Conservation (phyloP, 37 sponge, comb jelly and placozoan genomes). For the Halichondria panicea region DNA sequence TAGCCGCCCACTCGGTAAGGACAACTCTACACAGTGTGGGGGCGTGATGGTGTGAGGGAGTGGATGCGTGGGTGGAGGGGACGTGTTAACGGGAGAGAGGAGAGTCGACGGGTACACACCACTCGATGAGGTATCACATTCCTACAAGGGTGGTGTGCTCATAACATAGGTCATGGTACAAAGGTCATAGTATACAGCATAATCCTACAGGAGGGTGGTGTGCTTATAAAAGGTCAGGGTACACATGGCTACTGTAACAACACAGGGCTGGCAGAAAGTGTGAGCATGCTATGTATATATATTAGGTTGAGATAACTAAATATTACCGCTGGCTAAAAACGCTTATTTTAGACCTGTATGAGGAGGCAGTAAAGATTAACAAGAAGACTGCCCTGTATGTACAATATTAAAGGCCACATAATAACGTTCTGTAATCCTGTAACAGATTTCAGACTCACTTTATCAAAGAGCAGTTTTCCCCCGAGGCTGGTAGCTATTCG, state of each 20-base stretch:
- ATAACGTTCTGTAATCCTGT: too few relatives aligned
- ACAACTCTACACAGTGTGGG: constrained; percentile 30
- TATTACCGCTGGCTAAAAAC: too few relatives aligned
- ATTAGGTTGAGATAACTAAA: constrained; percentile 1
- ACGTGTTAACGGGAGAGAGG: constrained; percentile 11
- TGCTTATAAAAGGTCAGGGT: background rate
- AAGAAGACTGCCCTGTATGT: too few relatives aligned
- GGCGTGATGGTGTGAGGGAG: background rate
- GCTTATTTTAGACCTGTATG: too few relatives aligned
- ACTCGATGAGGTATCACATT: too few relatives aligned
- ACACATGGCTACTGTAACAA: background rate
- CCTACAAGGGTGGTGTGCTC: background rate
- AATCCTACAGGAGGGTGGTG: too few relatives aligned
- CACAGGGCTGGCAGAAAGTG: background rate
- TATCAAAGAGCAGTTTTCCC: constrained; percentile 24
- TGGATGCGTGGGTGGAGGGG: constrained; percentile 12
- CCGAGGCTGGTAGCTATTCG: constrained; percentile 43
- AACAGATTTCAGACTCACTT: constrained; percentile 1
- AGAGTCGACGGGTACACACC: constrained; percentile 32
- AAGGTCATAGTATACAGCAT: background rate
- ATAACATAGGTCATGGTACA: background rate
- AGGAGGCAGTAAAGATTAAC: too few relatives aligned
- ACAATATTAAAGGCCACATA: too few relatives aligned
- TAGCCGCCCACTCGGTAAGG: constrained; percentile 40
- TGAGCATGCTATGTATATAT: background rate